Evolutionary conservation across 2,888 invertebrate species (phyloP).

Genomic region (Heliconius erato): DNA sequence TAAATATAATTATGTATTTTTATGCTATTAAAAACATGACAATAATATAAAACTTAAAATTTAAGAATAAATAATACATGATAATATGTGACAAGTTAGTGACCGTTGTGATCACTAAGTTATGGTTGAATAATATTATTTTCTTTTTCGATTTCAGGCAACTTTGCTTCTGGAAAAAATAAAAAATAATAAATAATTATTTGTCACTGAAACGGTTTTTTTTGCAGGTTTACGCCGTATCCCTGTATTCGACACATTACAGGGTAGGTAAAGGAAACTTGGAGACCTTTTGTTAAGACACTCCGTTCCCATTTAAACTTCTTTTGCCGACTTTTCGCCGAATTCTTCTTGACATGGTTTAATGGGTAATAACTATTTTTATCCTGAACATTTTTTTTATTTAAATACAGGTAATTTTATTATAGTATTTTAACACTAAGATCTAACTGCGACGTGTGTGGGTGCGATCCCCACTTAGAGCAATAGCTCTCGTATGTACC

Average conservation of each 20-base stretch:
- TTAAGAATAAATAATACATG: too few relatives aligned
- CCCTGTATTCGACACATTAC: too few relatives aligned
- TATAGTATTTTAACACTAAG: neutral
- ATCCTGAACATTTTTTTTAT: neutral
- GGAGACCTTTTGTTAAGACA: too few relatives aligned
- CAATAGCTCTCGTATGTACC: too few relatives aligned
- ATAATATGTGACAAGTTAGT: too few relatives aligned
- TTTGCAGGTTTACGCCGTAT: neutral
- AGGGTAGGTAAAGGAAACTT: neutral
- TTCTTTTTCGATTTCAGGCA: neutral
- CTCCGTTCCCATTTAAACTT: too few relatives aligned
- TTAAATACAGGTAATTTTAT: neutral
- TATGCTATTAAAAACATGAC: neutral
- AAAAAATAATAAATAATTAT: too few relatives aligned
- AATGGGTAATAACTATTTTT: neutral
- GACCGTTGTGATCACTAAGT: too few relatives aligned
- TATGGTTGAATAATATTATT: neutral
- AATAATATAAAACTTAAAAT: too few relatives aligned
- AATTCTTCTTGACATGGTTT: neutral
- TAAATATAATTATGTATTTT: neutral
- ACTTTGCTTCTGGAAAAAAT: slow-evolving; percentile 22
- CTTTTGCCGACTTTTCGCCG: neutral
- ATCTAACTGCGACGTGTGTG: neutral
- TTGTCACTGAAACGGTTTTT: too few relatives aligned
- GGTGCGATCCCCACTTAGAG: neutral